Base-by-base conservation (phyloP, 2,888 invertebrate genomes). In the Eustalomyia histrio region DNA sequence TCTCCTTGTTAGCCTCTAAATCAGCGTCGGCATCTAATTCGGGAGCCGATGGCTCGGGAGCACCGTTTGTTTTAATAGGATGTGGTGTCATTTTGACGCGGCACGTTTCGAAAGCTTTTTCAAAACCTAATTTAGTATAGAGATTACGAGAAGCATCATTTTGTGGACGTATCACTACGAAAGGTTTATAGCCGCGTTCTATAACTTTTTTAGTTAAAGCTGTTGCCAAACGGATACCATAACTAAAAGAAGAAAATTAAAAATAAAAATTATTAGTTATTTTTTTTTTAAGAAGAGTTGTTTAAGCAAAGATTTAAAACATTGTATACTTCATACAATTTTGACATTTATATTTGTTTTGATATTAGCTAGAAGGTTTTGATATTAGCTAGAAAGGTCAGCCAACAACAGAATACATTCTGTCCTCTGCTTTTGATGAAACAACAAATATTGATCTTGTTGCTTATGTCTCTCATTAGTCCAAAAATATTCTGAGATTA, bases 161-260 rank as follows among this genome's bases (percentile, higher is more conserved):
- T 91, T 96, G 96, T 81, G 96, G 96, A 89, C 94, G 92, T 91
- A 96, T 96, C 86, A 96, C 95, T 84, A 96, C 96, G 91, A 96
- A 96, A 76, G 96, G 96, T 87, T 94, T 93, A 91, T 96, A 96
- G 83, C 96, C 95, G 72, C 95, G 92, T 69, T 94, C 93, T 55
- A 93, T 93, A 60, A 95, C 94, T 85, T 93, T 92, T 86, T 92
- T 92, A 73, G 94, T 94, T 82, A 94, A 92, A 80, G 92, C 92
- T 86, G 93, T 93, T 75, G 95, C 95, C 85, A 95, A 92, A 87
- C 94, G 94, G 84, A 95, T 94, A 84, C 95, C 95, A 90, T 94
- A 95, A 43, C 91, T 91, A n/a, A n/a, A 47, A 39, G 39, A 39
- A 7, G 7, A 29, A 29, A 29, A 6, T 6, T 29, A 29, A 7